Evolutionary conservation across 1,140 invertebrate species (phyloP).

Genomic region (Panagrolaimus sp.): DNA sequence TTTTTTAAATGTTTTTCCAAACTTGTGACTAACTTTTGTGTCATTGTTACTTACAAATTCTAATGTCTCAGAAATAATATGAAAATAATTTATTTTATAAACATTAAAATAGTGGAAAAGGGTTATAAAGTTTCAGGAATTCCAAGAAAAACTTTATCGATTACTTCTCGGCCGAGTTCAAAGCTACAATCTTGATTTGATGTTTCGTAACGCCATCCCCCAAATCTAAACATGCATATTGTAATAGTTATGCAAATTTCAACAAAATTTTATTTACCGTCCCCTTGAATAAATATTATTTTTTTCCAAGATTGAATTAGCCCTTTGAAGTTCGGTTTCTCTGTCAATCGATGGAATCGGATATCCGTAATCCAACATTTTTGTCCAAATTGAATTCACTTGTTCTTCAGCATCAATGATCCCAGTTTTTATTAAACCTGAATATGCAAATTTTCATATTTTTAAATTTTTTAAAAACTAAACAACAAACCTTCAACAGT

Average conservation of each 20-base stretch:
- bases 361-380: slow-evolving; percentile 36
- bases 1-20: too few species aligned
- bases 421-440: slow-evolving; percentile 31
- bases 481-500: slow-evolving; percentile 20
- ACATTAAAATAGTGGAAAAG: background rate
- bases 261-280: slow-evolving; percentile 28
- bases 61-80: too few species aligned
- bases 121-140: slow-evolving; percentile 19
- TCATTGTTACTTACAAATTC: too few species aligned
- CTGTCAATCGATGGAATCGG: slow-evolving; percentile 40
- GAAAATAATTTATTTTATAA: too few species aligned
- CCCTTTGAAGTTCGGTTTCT: slow-evolving; percentile 30
- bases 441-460: background rate
- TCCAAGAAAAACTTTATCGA: slow-evolving; percentile 23
- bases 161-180: slow-evolving; percentile 29
- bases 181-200: slow-evolving; percentile 49
- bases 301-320: slow-evolving; percentile 24
- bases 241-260: too few species aligned
- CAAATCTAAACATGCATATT: slow-evolving; percentile 28
- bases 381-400: slow-evolving; percentile 29
- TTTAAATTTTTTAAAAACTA: background rate
- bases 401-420: slow-evolving; percentile 30
- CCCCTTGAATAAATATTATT: slow-evolving; percentile 43
- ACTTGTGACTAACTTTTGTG: too few species aligned
- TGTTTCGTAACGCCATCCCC: slow-evolving; percentile 45